phyloP scores from a whole-genome alignment of 2,888 invertebrate genomes.

The Dendrolimus pini region DNA sequence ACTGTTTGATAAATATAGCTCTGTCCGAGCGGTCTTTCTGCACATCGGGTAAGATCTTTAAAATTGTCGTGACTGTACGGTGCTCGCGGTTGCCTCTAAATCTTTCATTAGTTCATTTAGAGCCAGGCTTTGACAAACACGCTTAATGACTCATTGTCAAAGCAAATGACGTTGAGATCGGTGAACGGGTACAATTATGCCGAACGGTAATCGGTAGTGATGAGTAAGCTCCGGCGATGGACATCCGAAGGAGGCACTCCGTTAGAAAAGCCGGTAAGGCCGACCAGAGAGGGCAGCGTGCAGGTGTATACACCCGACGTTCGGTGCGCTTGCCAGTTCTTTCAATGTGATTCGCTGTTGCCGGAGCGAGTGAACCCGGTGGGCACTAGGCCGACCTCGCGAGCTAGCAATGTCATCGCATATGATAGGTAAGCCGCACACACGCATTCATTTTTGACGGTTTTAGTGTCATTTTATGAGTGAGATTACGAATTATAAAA shows the following conservation, averaged over 20 bases:
- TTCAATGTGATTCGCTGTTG: conserved; percentile 86
- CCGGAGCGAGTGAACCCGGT: conserved; percentile 85
- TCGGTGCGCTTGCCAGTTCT: conserved; percentile 91
- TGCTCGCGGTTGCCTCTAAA: conserved; percentile 70
- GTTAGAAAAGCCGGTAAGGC: conserved; percentile 78
- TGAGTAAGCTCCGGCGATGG: conserved; percentile 78
- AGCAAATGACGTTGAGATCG: conserved; percentile 28
- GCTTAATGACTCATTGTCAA: conserved; percentile 46
- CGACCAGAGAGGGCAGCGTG: conserved; percentile 83
- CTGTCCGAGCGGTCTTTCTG: conserved; percentile 59
- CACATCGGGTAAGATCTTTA: conserved; percentile 68
- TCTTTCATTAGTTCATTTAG: conserved; percentile 67
- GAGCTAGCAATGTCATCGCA: conserved; percentile 68
- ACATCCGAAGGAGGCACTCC: conserved; percentile 82
- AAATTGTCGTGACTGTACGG: conserved; percentile 72
- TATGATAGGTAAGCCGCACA: conserved; percentile 56
- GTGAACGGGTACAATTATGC: conserved; percentile 43
- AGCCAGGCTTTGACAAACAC: conserved; percentile 50
- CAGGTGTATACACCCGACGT: conserved; percentile 86
- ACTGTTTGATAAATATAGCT: conserved; percentile 68
- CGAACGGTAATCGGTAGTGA: conserved; percentile 47
- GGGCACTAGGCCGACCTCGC: conserved; percentile 80
- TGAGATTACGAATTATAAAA: conserved; percentile 44
- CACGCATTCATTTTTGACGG: conserved; percentile 30
- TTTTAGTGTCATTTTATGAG: conserved; percentile 49